Base-by-base conservation (phyloP, 2,888 invertebrate genomes). In the Harmothoe impar region DNA sequence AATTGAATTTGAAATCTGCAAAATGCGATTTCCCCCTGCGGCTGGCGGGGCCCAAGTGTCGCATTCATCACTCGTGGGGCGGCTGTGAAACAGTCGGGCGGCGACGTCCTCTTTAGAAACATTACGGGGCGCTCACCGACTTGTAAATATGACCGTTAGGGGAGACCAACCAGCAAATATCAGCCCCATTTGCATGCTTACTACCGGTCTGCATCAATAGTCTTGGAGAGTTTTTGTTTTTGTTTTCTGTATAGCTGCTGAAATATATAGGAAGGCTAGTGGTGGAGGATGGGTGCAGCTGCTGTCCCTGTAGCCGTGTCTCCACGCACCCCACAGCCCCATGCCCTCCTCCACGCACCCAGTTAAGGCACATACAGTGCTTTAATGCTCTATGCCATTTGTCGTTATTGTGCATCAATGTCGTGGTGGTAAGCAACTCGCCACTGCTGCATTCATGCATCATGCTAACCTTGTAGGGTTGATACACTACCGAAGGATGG, bases 1-100 rank as follows among this genome's bases (percentile, higher is more conserved):
- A 72, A 72, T 72, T 72, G 72, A 72, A 72, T 72, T 72, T 72
- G 72, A 72, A 72, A 72, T 72, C 72, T n/a, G 72, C 72, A 29
- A 25, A 72, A 25, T 29, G 72, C 72, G 7, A 29, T 72, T 72
- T 72, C 29, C 23, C 62, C 62, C 62, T n/a, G 23, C 62, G 62
- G 62, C 62, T n/a, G 62, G 20, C 23, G 29, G 29, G 25, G 29
- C 72, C 29, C 72, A 29, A 29, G 72, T 29, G 72, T n/a, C 72
- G 31, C 29, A 72, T 72, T 72, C 72, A 72, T 72, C 72, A 72
- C 72, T 62, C 31, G 15, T 25, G 72, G 29, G 25, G 72, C 25
- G 72, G 25, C 29, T 25, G 62, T 15, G 72, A 29, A n/a, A n/a
- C 72, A 29, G 72, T 72, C 31, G 72, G 72, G 29, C 29, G 25